A percentile compares a stretch with the other conserved stretches of the same genome.
phyloP scores from a whole-genome alignment of 2,888 invertebrate species.

The Machimus atricapillus region DNA sequence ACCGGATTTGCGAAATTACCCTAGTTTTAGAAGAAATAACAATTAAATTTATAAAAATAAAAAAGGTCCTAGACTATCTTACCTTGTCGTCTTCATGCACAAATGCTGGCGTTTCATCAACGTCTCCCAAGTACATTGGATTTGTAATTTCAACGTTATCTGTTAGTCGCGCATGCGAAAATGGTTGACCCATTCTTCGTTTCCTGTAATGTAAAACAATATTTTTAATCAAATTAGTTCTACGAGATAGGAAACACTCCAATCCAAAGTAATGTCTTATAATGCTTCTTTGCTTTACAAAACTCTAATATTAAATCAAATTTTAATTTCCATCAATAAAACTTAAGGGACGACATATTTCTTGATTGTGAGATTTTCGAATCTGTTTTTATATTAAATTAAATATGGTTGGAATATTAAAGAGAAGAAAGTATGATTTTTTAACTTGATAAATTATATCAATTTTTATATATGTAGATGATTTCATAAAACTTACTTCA shows the following conservation, averaged over 20 bases:
- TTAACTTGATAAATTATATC: too few species aligned
- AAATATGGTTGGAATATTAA: too few species aligned
- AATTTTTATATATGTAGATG: too few species aligned
- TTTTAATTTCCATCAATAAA: too few species aligned
- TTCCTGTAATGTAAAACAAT: slow-evolving; percentile 58
- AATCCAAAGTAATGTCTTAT: background rate
- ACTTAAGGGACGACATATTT: too few species aligned
- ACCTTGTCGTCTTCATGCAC: slow-evolving; percentile 70
- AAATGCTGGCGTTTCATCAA: slow-evolving; percentile 69
- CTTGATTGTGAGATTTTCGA: too few species aligned
- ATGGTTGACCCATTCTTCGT: slow-evolving; percentile 67
- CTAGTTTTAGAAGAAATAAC: slow-evolving; percentile 55
- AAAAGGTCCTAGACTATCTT: background rate
- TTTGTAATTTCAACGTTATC: slow-evolving; percentile 87
- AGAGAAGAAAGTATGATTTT: too few species aligned
- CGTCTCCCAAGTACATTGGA: slow-evolving; percentile 83
- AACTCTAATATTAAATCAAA: background rate
- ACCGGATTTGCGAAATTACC: slow-evolving; percentile 87
- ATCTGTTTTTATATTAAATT: too few species aligned
- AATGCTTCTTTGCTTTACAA: background rate
- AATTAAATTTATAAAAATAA: slow-evolving; percentile 10
- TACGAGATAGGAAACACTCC: background rate
- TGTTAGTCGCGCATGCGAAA: slow-evolving; percentile 80
- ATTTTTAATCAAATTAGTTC: background rate
- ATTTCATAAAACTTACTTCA: slow-evolving; percentile 62